Percentiles rank a stretch among this genome's conserved stretches.
These are phyloP conservation scores for Oligia strigilis DNA, from an alignment of 2,888 invertebrate genomes.

Conservation along the genomic window DNA sequence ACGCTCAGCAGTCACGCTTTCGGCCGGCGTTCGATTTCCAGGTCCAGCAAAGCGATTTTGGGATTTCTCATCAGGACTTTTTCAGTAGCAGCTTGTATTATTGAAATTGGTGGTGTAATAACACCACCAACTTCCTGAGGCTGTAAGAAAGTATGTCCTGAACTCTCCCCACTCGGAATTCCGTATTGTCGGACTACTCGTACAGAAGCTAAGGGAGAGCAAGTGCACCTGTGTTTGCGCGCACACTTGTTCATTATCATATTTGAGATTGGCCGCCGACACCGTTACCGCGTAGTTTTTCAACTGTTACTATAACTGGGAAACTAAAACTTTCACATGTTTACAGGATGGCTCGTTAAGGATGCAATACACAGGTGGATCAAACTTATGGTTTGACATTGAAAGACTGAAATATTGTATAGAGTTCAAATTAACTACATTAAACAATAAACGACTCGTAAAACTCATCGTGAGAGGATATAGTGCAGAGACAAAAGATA, in stretches of 20 bases:
- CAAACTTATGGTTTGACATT: slow-evolving; percentile 30
- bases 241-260: background rate
- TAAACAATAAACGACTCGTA: background rate
- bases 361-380: slow-evolving; percentile 14
- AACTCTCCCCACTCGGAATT: background rate
- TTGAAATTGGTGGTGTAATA: background rate
- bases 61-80: background rate
- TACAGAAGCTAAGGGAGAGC: background rate
- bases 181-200: too few species aligned
- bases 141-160: background rate
- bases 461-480: slow-evolving; percentile 18
- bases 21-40: too few species aligned
- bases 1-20: too few species aligned
- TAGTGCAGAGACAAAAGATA: background rate
- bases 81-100: background rate
- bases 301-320: background rate
- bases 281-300: too few species aligned
- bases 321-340: background rate
- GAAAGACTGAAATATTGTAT: slow-evolving; percentile 21
- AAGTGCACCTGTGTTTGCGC: background rate
- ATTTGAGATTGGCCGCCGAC: background rate
- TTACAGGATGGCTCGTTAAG: slow-evolving; percentile 45
- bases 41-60: background rate
- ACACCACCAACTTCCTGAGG: too few species aligned
- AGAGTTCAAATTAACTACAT: slow-evolving; percentile 5